Evolutionary conservation across 2,888 invertebrate species (phyloP).

Genomic region (Ernsta delagoae): DNA sequence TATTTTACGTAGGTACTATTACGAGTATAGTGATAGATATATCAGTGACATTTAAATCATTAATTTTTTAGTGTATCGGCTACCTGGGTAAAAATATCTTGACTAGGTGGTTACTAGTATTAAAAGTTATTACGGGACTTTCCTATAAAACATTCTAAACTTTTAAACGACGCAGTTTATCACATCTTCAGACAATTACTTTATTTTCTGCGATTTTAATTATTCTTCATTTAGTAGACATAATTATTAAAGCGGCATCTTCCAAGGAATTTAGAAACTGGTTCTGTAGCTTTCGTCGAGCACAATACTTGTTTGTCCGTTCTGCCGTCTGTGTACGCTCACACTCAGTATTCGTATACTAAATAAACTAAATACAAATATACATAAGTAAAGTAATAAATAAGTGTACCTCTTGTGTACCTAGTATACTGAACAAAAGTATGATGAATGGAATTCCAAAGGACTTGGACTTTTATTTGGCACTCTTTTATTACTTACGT

Average conservation of each 20-base stretch:
- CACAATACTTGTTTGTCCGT: slow-evolving; percentile 20
- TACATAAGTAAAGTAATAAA: too few relatives aligned
- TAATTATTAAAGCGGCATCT: slow-evolving; percentile 15
- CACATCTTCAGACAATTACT: not conserved
- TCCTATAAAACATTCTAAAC: not conserved
- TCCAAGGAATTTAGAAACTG: slow-evolving; percentile 32
- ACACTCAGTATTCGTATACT: not conserved
- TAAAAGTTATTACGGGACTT: not conserved
- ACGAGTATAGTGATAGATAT: too few relatives aligned
- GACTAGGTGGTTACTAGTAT: too few relatives aligned
- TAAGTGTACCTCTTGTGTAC: too few relatives aligned
- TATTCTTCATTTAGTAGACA: slow-evolving; percentile 4
- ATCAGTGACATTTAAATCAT: too few relatives aligned
- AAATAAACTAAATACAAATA: too few relatives aligned
- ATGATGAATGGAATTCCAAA: slow-evolving; percentile 23
- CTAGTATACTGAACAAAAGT: slow-evolving; percentile 19
- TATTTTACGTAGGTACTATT: not conserved
- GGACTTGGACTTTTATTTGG: too few relatives aligned
- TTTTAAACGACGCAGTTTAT: not conserved
- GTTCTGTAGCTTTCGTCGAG: slow-evolving; percentile 24
- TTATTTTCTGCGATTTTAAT: not conserved
- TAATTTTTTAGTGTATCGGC: too few relatives aligned
- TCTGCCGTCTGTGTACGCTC: slow-evolving; percentile 7
- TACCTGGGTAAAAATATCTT: too few relatives aligned
- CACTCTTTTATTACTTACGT: too few relatives aligned